These are phyloP conservation scores for Scartelaos histophorus DNA, from an alignment of 2,113 vertebrate species.

Conservation along the genomic window DNA sequence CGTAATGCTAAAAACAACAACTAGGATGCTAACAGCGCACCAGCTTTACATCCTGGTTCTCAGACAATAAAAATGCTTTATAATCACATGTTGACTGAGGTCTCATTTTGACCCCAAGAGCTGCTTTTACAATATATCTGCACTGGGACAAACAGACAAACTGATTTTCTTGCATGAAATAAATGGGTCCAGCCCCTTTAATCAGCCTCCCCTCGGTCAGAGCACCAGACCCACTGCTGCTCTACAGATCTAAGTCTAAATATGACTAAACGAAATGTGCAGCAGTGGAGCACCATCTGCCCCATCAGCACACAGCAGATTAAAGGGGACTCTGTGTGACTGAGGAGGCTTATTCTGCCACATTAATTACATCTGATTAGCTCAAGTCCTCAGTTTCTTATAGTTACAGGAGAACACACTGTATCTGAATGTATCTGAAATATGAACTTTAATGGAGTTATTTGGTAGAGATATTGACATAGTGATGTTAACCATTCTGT, in stretches of 20 bases:
- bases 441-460: background rate
- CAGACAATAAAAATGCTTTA: no score
- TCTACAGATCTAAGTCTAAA: background rate
- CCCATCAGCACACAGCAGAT: conserved; percentile 71
- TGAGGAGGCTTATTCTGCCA: conserved; percentile 47
- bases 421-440: background rate
- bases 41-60: no score
- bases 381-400: background rate
- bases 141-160: no score
- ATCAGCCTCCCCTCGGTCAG: background rate
- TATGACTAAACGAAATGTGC: background rate
- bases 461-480: no score
- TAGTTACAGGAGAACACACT: background rate
- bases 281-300: conserved; percentile 67
- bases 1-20: no score
- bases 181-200: background rate
- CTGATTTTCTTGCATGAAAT: no score
- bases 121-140: no score
- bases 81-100: no score
- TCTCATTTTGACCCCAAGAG: no score
- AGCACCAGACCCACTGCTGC: background rate
- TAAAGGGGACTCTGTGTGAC: conserved; percentile 45
- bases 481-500: no score
- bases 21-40: no score
- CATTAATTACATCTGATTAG: conserved; percentile 38